Evolutionary conservation across 2,113 vertebrate species (phyloP).

Genomic region (Odobenus rosmarus): DNA sequence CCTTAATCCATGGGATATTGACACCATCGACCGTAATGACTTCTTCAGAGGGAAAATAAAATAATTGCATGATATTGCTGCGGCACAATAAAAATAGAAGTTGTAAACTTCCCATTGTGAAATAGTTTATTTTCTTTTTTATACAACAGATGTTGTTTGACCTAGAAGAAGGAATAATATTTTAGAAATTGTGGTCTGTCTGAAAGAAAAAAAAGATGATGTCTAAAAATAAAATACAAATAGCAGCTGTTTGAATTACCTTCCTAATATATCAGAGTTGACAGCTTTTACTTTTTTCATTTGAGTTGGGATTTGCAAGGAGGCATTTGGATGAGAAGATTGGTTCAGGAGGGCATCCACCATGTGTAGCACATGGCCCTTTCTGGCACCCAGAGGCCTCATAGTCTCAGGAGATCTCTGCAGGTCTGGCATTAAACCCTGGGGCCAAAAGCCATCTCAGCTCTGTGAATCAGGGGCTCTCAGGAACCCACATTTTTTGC

Average conservation of each 20-base stretch:
- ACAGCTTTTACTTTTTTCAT: slow-evolving; percentile 73
- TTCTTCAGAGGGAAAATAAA: slow-evolving; percentile 69
- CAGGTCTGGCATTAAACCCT: not conserved
- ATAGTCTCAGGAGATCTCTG: not conserved
- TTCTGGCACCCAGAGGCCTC: not conserved
- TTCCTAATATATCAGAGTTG: slow-evolving; percentile 79
- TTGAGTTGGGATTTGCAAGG: slow-evolving; percentile 68
- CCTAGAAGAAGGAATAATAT: slow-evolving; percentile 82
- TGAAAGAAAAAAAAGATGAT: slow-evolving; percentile 73
- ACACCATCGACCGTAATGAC: slow-evolving; percentile 54
- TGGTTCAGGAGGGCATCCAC: slow-evolving; percentile 21
- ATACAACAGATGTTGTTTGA: slow-evolving; percentile 84
- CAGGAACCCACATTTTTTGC: not conserved
- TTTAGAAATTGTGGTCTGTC: slow-evolving; percentile 80
- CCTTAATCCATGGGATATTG: slow-evolving; percentile 55
- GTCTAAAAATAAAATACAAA: slow-evolving; percentile 83
- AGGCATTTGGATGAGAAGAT: slow-evolving; percentile 64
- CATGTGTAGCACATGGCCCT: not conserved
- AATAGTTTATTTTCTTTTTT: slow-evolving; percentile 81
- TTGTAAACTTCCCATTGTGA: slow-evolving; percentile 79
- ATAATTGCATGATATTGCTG: slow-evolving; percentile 29
- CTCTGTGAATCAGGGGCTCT: not conserved
- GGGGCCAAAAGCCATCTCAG: not conserved
- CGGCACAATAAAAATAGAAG: slow-evolving; percentile 68
- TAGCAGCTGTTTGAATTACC: slow-evolving; percentile 84